Percentiles rank a stretch among this genome's conserved stretches.
These are phyloP conservation scores for Australoheros scitulus DNA, from an alignment of 2,113 vertebrate species.

Conservation along the genomic window DNA sequence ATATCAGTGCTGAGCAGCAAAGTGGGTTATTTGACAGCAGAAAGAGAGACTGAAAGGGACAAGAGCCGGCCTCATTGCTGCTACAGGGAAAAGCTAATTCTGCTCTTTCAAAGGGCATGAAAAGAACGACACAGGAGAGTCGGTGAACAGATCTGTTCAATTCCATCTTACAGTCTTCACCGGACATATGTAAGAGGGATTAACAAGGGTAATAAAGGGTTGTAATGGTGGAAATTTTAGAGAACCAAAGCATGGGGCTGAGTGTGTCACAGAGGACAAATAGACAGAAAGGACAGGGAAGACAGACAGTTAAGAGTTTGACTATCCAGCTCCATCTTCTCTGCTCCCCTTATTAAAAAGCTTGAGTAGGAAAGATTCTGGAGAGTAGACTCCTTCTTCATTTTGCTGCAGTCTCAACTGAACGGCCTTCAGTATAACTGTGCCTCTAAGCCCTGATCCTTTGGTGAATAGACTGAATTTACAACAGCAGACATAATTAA, in stretches of 20 bases:
- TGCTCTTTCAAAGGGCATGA: conserved; percentile 66
- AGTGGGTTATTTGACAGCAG: conserved; percentile 73
- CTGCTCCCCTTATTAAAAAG: conserved; percentile 45
- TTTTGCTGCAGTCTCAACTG: conserved; percentile 47
- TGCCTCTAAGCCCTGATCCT: conserved; percentile 39
- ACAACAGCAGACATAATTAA: conserved; percentile 64
- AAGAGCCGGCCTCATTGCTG: conserved; percentile 60
- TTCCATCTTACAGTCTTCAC: conserved; percentile 53
- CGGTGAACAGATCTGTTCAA: conserved; percentile 61
- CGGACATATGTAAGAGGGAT: conserved; percentile 61
- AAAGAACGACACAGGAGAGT: conserved; percentile 53
- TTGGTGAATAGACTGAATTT: conserved; percentile 52
- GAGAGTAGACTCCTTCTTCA: conserved; percentile 25
- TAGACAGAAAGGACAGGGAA: conserved; percentile 13
- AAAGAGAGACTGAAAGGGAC: conserved; percentile 70
- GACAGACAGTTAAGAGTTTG: conserved; percentile 23
- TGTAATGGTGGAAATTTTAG: conserved; percentile 53
- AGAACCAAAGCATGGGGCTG: conserved; percentile 25
- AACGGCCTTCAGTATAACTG: conserved; percentile 47
- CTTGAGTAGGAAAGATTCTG: conserved; percentile 16
- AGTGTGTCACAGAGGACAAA: conserved; percentile 32
- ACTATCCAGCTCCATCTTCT: conserved; percentile 27
- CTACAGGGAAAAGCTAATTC: conserved; percentile 70
- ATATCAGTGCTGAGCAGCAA: conserved; percentile 70
- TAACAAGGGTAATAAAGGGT: conserved; percentile 59